Evolutionary conservation across 1,140 invertebrate species (phyloP).

Genomic region (Hyles euphorbiae): DNA sequence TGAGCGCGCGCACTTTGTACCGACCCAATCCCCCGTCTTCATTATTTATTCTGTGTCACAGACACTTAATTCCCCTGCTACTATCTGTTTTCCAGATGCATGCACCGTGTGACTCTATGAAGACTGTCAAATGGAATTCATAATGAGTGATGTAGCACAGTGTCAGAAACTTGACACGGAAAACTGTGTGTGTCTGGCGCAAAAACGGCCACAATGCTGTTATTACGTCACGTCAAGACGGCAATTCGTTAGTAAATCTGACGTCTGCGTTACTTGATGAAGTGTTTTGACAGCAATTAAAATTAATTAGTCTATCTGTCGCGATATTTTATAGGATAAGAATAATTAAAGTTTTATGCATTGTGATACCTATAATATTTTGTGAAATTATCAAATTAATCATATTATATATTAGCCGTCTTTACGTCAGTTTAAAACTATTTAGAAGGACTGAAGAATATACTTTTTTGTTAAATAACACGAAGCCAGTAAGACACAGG

Average conservation of each 20-base stretch:
- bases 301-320: slow-evolving; percentile 16
- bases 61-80: slow-evolving; percentile 21
- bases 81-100: slow-evolving; percentile 21
- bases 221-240: slow-evolving; percentile 7
- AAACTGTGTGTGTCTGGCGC: slow-evolving; percentile 5
- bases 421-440: no score
- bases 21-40: slow-evolving; percentile 19
- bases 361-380: no score
- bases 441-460: no score
- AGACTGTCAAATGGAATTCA: slow-evolving; percentile 17
- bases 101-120: slow-evolving; percentile 10
- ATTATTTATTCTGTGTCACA: slow-evolving; percentile 26
- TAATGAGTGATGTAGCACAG: slow-evolving; percentile 14
- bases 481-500: no score
- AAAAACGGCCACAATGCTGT: slow-evolving; percentile 11
- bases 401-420: no score
- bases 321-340: no score
- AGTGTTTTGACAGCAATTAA: slow-evolving; percentile 20
- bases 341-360: no score
- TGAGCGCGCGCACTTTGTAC: slow-evolving; percentile 19
- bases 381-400: no score
- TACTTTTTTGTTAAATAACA: no score
- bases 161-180: neutral
- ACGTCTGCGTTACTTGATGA: slow-evolving; percentile 18
- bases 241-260: slow-evolving; percentile 14